Base-by-base conservation (phyloP, 2,888 invertebrate species). In the Nyleta sp. region DNA sequence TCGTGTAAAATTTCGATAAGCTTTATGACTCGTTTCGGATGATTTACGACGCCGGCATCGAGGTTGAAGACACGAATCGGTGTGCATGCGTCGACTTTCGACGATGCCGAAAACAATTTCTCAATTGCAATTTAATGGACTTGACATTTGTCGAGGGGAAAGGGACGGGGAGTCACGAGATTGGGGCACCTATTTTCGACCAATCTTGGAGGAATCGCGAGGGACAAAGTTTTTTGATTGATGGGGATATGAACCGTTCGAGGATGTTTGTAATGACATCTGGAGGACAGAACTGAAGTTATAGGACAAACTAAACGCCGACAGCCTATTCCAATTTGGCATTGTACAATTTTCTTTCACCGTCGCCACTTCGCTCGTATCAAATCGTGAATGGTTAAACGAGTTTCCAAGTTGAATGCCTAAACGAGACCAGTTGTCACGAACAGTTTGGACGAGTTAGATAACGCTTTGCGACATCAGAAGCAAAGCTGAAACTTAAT, bases 1-100 rank as follows among this genome's bases (percentile, higher is more conserved):
- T 64, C 75, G 68, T 70, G 68, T 75, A 55, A 62, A 62, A 64
- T 70, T 75, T 75, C 68, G 75, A 70, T 74, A 67, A 74, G 44
- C 67, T 22, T 60, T 74, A 67, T 60, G 52, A 67, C 50, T 53
- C 70, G 70, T 59, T 60, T 13, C 35, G 46, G 57, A 67, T 74
- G 74, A 67, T 74, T 74, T 74, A 60, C 28, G 57, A 48, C 57
- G 22, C 2, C 38, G 38, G 62, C 1, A 17, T 31, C 22, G 52
- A 48, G 40, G 52, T 46, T 13, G 64, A 64, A 60, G 62, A 52
- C 64, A 60, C 64, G 59, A 71, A 53, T 59, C 52, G 2, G 60
- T 15, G 50, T n/a, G 52, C 22, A 20, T 5, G 22, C 18, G 17
- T 5, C 18, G 24, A 33, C 10, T 53, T 53, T 53, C 42, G 57